phyloP scores from a whole-genome alignment of 2,113 vertebrate genomes.

The Nannobrachium achirus region DNA sequence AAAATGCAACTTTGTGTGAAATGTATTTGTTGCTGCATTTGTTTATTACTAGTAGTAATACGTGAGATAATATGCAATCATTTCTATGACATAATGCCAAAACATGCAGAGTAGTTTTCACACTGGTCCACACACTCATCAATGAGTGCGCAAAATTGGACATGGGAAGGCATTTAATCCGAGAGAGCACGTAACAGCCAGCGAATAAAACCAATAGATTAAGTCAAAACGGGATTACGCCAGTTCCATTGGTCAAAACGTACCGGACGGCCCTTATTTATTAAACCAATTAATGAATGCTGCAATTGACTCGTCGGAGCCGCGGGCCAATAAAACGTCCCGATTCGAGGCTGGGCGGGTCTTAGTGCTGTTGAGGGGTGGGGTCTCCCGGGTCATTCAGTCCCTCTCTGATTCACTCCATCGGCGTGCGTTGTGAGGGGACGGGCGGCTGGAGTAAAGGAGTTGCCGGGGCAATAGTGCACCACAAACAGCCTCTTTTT shows the following conservation, averaged over 20 bases:
- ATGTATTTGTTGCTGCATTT: neutral
- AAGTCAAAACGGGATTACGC: slow-evolving; percentile 16
- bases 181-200: slow-evolving; percentile 52
- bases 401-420: slow-evolving; percentile 76
- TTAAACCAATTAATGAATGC: slow-evolving; percentile 41
- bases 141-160: slow-evolving; percentile 69
- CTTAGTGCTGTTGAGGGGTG: slow-evolving; percentile 62
- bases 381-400: slow-evolving; percentile 82
- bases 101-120: slow-evolving; percentile 54
- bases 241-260: slow-evolving; percentile 47
- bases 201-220: slow-evolving; percentile 49
- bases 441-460: slow-evolving; percentile 70
- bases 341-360: slow-evolving; percentile 36
- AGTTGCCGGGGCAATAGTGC: slow-evolving; percentile 73
- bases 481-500: slow-evolving; percentile 43
- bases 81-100: too few relatives aligned
- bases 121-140: slow-evolving; percentile 59
- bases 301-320: slow-evolving; percentile 34
- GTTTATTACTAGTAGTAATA: neutral
- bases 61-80: too few relatives aligned
- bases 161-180: slow-evolving; percentile 52
- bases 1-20: neutral
- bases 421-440: slow-evolving; percentile 80
- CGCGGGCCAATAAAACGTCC: slow-evolving; percentile 39
- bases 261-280: slow-evolving; percentile 54